Percentiles rank a stretch among this genome's conserved stretches.
Conservation (phyloP, 2,888 invertebrate species). For the Omphaloscelis lunosa region DNA sequence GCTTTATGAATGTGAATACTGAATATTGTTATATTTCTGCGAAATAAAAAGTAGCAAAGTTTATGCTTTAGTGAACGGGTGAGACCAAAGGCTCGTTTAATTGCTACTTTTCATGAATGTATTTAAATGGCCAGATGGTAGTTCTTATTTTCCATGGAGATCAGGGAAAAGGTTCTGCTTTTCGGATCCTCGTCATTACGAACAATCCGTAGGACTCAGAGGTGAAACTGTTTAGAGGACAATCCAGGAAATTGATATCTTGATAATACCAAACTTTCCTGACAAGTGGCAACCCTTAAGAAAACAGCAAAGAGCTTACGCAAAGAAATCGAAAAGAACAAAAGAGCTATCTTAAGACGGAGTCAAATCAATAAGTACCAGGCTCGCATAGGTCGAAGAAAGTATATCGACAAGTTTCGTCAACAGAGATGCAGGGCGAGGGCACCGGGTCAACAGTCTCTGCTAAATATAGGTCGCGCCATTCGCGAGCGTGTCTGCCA, state of each 20-base stretch:
- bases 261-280: background rate
- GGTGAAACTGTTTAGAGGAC: no score
- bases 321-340: constrained; percentile 19
- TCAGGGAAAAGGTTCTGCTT: background rate
- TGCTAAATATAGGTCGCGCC: constrained; percentile 76
- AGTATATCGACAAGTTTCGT: constrained; percentile 67
- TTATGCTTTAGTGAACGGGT: constrained; percentile 3
- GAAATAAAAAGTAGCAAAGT: constrained; percentile 7
- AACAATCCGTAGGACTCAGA: background rate
- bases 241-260: no score
- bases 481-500: constrained; percentile 66
- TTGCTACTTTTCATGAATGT: background rate
- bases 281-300: background rate
- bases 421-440: constrained; percentile 73
- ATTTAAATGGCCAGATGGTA: background rate
- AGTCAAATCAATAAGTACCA: constrained; percentile 63
- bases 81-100: background rate
- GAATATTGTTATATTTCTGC: constrained; percentile 28
- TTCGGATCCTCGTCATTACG: background rate
- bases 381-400: constrained; percentile 67
- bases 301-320: background rate
- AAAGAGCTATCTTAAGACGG: constrained; percentile 35
- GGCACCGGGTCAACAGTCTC: constrained; percentile 75
- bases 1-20: constrained; percentile 47
- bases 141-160: background rate